phyloP scores from a whole-genome alignment of 2,797 vertebrate genomes.

The Labroides dimidiatus region DNA sequence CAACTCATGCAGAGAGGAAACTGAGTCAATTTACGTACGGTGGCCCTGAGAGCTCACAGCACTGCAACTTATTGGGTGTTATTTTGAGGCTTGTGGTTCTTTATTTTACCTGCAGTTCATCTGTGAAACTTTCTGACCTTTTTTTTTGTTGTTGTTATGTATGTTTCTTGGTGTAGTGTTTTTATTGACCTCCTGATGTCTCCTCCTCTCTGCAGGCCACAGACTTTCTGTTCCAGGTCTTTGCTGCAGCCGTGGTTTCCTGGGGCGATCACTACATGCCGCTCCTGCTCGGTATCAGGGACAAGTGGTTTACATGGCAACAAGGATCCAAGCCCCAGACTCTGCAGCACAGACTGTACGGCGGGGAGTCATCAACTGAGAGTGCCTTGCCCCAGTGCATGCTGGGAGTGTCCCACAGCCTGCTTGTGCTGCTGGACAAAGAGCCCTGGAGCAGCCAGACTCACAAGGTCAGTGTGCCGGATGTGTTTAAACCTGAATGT shows the following conservation, averaged over 20 bases:
- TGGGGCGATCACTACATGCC: conserved; percentile 92
- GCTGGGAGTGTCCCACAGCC: conserved; percentile 86
- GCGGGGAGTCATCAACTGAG: conserved; percentile 71
- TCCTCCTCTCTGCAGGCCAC: conserved; percentile 77
- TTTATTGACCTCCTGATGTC: too few species aligned
- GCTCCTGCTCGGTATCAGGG: conserved; percentile 88
- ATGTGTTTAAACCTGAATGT: not conserved
- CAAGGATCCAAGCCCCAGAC: conserved; percentile 32
- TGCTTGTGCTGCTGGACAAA: conserved; percentile 88
- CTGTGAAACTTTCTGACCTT: too few species aligned
- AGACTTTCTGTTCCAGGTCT: conserved; percentile 91
- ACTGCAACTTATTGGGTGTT: too few species aligned
- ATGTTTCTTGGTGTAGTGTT: not conserved
- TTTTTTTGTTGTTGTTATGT: too few species aligned
- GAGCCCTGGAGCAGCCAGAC: conserved; percentile 93
- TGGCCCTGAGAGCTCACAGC: too few species aligned
- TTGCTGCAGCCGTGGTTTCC: conserved; percentile 87
- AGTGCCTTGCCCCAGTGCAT: conserved; percentile 80
- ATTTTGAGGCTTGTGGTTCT: too few species aligned
- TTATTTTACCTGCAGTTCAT: too few species aligned
- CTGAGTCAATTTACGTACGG: too few species aligned
- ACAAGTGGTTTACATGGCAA: conserved; percentile 88
- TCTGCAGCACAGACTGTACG: conserved; percentile 73
- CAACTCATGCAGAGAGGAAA: too few species aligned
- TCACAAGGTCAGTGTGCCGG: conserved; percentile 85